Evolutionary conservation across 2,888 invertebrate genomes (phyloP).

Genomic region (Drosophila heteroneura): DNA sequence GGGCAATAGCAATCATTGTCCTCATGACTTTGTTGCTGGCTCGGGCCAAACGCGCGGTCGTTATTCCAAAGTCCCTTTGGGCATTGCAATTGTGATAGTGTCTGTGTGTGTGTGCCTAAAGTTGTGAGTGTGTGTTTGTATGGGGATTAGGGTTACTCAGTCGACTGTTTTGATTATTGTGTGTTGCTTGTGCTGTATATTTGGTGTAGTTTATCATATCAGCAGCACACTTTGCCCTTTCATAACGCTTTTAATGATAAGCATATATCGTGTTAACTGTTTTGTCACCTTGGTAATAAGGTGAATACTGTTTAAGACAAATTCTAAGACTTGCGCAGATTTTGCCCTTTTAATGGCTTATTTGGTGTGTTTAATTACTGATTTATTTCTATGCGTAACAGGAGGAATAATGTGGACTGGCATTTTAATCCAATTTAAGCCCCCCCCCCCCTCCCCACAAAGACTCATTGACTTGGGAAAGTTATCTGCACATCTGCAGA

Average conservation of each 20-base stretch:
- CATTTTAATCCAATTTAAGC: not conserved
- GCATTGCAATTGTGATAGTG: constrained; percentile 7
- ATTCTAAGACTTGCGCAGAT: not conserved
- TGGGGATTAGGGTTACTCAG: constrained; percentile 42
- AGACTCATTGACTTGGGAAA: not conserved
- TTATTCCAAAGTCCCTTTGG: constrained; percentile 50
- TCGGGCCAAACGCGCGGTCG: constrained; percentile 59
- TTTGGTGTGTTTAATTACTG: not conserved
- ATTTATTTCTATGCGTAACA: not conserved
- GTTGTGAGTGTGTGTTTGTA: not conserved
- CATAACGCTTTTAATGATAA: constrained; percentile 63
- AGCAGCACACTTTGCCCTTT: constrained; percentile 26
- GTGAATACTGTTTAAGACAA: not conserved
- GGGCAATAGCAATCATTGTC: constrained; percentile 70
- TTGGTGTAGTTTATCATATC: constrained; percentile 6
- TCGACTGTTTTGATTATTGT: constrained; percentile 58
- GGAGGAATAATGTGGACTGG: not conserved
- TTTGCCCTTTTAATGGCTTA: not conserved
- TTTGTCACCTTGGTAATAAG: not conserved
- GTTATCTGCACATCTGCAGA: not conserved
- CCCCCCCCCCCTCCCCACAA: too few relatives aligned
- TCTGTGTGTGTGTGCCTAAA: constrained; percentile 1
- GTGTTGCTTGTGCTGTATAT: constrained; percentile 47
- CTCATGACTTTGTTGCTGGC: constrained; percentile 75
- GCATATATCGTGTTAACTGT: constrained; percentile 20